These are phyloP conservation scores for Drosophila dunni DNA, from an alignment of 1,140 invertebrate species.

Conservation along the genomic window DNA sequence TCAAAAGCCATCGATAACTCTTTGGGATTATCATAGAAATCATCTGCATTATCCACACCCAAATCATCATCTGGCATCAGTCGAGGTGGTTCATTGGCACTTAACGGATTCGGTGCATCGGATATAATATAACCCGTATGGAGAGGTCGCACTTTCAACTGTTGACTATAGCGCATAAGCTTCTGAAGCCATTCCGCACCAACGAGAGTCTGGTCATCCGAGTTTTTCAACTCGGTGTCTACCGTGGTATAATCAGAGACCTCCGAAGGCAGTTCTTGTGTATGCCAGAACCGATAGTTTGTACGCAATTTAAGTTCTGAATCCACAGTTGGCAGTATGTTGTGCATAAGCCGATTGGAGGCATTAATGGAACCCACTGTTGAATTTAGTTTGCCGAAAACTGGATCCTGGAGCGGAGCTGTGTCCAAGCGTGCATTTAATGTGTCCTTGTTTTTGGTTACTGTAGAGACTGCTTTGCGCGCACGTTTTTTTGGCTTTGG, in stretches of 20 bases:
- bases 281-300: constrained; percentile 72
- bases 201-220: constrained; percentile 15
- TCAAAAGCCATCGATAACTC: constrained; percentile 79
- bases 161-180: constrained; percentile 44
- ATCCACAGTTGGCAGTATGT: constrained; percentile 70
- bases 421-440: constrained; percentile 78
- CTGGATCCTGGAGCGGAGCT: constrained; percentile 75
- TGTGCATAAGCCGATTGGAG: constrained; percentile 81
- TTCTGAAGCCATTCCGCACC: constrained; percentile 54
- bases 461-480: constrained; percentile 72
- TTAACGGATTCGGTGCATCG: constrained; percentile 68
- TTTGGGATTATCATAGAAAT: constrained; percentile 57
- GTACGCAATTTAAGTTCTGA: constrained; percentile 71
- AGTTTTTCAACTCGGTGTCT: not conserved
- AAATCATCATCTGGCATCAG: constrained; percentile 31
- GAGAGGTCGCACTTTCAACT: constrained; percentile 62
- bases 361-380: constrained; percentile 81
- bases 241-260: constrained; percentile 47
- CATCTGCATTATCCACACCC: constrained; percentile 31
- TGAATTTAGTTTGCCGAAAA: constrained; percentile 82
- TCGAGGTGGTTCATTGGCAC: constrained; percentile 29
- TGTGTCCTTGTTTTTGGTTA: constrained; percentile 84
- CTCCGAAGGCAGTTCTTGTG: constrained; percentile 19
- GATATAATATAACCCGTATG: constrained; percentile 76
- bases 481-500: constrained; percentile 75